Percentiles rank a stretch among this genome's conserved stretches.
Conservation (phyloP, 2,888 invertebrate species). For the Andrena bucephala region DNA sequence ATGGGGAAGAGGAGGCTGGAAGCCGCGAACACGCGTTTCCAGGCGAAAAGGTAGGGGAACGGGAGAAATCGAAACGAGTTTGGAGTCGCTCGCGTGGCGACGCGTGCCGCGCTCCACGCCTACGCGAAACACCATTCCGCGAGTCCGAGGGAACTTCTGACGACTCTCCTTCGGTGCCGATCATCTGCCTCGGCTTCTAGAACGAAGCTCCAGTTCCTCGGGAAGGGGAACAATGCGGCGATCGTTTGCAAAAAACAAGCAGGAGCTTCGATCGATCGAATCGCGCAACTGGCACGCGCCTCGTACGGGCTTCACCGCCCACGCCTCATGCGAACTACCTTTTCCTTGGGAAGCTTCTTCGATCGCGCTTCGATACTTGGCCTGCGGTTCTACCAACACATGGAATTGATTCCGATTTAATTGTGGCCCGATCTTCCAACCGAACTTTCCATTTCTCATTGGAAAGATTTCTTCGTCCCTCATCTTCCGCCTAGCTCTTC, state of each 20-base stretch:
- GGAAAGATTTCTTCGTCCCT: too few species aligned
- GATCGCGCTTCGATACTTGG: not conserved
- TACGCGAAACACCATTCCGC: constrained; percentile 41
- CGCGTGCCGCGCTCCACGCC: constrained; percentile 66
- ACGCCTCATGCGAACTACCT: not conserved
- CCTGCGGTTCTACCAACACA: not conserved
- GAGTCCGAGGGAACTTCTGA: not conserved
- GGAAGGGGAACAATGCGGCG: not conserved
- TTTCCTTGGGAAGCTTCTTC: not conserved
- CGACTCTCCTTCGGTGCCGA: not conserved
- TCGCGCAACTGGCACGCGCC: constrained; percentile 39
- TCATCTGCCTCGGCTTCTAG: not conserved
- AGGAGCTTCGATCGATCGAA: constrained; percentile 1
- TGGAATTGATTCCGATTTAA: too few species aligned
- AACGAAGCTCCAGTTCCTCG: not conserved
- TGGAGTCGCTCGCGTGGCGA: constrained; percentile 57
- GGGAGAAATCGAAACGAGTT: constrained; percentile 4
- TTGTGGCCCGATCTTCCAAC: too few species aligned
- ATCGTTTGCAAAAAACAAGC: not conserved
- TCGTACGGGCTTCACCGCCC: constrained; percentile 35
- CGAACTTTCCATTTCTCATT: too few species aligned
- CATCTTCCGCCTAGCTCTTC: too few species aligned
- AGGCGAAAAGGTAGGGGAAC: not conserved
- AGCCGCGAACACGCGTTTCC: not conserved
- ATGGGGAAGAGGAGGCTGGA: not conserved